Evolutionary conservation across 2,113 vertebrate genomes (phyloP).

Genomic region (Plecturocebus donacophilus): DNA sequence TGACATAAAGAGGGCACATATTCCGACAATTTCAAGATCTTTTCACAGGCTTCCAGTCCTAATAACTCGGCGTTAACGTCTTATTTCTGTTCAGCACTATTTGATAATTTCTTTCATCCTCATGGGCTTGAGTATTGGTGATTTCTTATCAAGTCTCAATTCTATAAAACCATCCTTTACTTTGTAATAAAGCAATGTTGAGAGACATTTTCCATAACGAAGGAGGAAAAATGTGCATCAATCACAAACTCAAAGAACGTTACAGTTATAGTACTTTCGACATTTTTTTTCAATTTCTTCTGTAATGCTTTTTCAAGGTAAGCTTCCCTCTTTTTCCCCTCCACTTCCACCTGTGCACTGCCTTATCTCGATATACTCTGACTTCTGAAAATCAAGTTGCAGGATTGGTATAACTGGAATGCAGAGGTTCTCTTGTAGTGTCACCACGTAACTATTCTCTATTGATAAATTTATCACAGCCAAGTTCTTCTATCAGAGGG

Average conservation of each 20-base stretch:
- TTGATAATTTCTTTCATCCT: neutral
- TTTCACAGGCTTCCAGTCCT: neutral
- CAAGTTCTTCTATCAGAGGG: conserved; percentile 69
- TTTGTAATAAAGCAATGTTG: neutral
- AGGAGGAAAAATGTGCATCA: neutral
- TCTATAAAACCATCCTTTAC: neutral
- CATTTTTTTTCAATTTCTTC: neutral
- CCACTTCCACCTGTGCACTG: neutral
- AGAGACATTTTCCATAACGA: neutral
- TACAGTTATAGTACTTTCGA: neutral
- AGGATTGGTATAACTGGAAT: neutral
- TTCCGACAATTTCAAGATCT: neutral
- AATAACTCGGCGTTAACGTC: neutral
- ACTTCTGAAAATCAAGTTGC: neutral
- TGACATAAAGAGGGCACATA: neutral
- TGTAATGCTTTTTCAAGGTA: neutral
- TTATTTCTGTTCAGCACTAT: neutral
- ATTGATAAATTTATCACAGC: conserved; percentile 63
- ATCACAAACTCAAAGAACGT: neutral
- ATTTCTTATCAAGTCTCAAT: neutral
- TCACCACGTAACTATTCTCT: conserved; percentile 18
- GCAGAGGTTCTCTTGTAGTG: neutral
- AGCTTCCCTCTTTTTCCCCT: neutral
- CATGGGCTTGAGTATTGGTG: neutral
- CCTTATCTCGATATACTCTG: neutral